These are phyloP conservation scores for Ecliptopera silaceata DNA, from an alignment of 2,888 invertebrate species.

Conservation along the genomic window DNA sequence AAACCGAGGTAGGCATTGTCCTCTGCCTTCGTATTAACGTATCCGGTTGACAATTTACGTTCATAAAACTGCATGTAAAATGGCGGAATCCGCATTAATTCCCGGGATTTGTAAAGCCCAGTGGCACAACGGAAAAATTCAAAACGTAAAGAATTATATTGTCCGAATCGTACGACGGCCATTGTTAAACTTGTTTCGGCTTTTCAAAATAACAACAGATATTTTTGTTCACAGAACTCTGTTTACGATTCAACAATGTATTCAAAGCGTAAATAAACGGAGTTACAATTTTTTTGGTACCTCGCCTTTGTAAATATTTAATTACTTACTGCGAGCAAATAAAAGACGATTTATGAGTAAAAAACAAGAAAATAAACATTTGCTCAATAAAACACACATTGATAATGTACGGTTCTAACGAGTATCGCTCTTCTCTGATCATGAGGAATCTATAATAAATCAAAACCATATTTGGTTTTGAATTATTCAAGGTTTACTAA, in stretches of 20 bases:
- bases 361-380: neutral
- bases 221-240: conserved; percentile 7
- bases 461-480: too few species aligned
- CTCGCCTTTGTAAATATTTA: conserved; percentile 4
- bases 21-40: neutral
- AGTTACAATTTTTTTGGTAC: neutral
- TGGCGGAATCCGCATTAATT: conserved; percentile 18
- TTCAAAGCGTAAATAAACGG: conserved; percentile 10
- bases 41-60: conserved; percentile 5
- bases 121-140: conserved; percentile 19
- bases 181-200: conserved; percentile 24
- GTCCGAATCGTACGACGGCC: conserved; percentile 25
- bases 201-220: conserved; percentile 24
- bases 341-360: neutral
- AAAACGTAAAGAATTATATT: conserved; percentile 29
- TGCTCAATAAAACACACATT: too few species aligned
- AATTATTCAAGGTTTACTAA: too few species aligned
- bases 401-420: too few species aligned
- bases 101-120: conserved; percentile 16
- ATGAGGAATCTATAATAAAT: too few species aligned
- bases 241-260: conserved; percentile 14
- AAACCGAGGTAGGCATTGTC: neutral
- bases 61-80: conserved; percentile 21
- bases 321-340: neutral
- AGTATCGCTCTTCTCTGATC: too few species aligned